Conservation (phyloP, 2,888 invertebrate genomes). For the Thymelicus sylvestris region DNA sequence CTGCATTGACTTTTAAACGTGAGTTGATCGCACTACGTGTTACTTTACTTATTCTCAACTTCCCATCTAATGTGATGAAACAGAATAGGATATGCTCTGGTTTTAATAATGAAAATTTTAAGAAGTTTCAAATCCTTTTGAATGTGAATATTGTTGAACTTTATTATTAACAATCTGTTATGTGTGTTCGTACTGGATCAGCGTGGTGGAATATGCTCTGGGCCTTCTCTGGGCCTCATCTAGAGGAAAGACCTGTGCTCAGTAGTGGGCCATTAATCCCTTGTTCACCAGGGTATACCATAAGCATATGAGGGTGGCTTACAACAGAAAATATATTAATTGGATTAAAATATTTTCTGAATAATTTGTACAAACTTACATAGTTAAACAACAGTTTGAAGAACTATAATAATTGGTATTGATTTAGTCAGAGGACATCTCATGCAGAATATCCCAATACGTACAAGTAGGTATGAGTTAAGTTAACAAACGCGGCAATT, state of each 20-base stretch:
- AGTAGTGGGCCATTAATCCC: too few species aligned
- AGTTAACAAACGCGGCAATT: constrained; percentile 28
- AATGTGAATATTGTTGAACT: too few species aligned
- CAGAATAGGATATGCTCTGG: constrained; percentile 19
- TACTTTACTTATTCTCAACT: constrained; percentile 49
- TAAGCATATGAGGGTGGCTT: too few species aligned
- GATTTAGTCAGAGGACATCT: constrained; percentile 3
- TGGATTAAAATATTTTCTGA: not conserved
- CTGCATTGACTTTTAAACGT: constrained; percentile 59
- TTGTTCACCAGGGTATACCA: too few species aligned
- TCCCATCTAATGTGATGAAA: constrained; percentile 36
- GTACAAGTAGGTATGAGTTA: not conserved
- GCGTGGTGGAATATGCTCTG: too few species aligned
- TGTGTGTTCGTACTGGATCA: too few species aligned
- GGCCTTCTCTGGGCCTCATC: too few species aligned
- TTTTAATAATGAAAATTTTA: constrained; percentile 5
- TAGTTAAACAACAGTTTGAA: not conserved
- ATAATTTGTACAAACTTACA: not conserved
- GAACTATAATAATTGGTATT: constrained; percentile 26
- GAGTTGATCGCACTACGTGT: constrained; percentile 49
- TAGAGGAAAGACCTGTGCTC: too few species aligned
- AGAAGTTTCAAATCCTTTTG: not conserved
- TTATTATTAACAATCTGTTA: too few species aligned
- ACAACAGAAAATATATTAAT: too few species aligned
- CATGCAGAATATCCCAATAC: constrained; percentile 3